Conservation (phyloP, 2,888 invertebrate species). For the Neoaliturus tenellus region DNA sequence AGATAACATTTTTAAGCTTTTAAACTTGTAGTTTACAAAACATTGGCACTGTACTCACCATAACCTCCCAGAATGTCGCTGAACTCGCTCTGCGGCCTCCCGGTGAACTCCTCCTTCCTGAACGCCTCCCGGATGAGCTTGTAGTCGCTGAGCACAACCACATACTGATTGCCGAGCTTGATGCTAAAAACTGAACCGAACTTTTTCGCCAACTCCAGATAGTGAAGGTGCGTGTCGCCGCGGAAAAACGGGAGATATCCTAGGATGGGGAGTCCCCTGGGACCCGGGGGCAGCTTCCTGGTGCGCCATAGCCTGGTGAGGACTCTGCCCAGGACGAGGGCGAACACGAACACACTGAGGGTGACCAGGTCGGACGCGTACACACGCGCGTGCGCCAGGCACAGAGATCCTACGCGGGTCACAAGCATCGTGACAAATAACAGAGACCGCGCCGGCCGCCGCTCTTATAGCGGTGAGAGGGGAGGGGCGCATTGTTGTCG, state of each 20-base stretch:
- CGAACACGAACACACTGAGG: constrained; percentile 44
- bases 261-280: constrained; percentile 90
- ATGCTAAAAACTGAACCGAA: constrained; percentile 91
- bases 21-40: no score
- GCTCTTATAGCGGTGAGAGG: constrained; percentile 17
- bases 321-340: constrained; percentile 19
- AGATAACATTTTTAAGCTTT: no score
- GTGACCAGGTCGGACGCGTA: constrained; percentile 23
- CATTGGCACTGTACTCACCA: constrained; percentile 80
- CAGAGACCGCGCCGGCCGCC: neutral
- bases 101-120: constrained; percentile 90
- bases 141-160: constrained; percentile 92
- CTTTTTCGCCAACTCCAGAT: constrained; percentile 83
- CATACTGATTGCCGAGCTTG: constrained; percentile 86
- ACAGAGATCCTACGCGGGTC: neutral
- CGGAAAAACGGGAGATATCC: constrained; percentile 90
- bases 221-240: constrained; percentile 84
- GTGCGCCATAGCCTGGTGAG: constrained; percentile 22
- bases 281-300: constrained; percentile 85
- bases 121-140: constrained; percentile 91
- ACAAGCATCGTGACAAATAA: constrained; percentile 56
- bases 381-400: neutral
- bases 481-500: neutral
- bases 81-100: constrained; percentile 90
- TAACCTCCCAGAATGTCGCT: constrained; percentile 92